These are phyloP conservation scores for Rousettus leschenaultii DNA, from an alignment of 2,113 vertebrate genomes.

Conservation along the genomic window DNA sequence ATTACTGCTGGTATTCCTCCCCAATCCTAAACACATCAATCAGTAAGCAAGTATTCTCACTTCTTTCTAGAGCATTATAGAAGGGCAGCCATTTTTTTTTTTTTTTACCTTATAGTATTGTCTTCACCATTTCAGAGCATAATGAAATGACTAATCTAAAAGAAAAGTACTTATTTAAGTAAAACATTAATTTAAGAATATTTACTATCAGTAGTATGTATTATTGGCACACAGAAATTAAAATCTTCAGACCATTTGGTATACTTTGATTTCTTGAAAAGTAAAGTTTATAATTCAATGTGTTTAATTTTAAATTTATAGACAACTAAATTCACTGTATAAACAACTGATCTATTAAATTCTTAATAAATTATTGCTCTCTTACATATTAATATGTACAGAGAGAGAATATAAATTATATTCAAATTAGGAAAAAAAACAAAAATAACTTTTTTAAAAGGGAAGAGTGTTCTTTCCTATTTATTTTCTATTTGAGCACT, in stretches of 20 bases:
- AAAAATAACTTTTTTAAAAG: background rate
- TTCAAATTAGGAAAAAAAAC: background rate
- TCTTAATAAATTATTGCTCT: background rate
- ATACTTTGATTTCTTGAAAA: background rate
- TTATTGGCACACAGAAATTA: background rate
- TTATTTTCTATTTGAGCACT: conserved; percentile 8
- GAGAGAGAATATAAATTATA: background rate
- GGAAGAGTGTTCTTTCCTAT: background rate
- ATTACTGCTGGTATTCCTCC: background rate
- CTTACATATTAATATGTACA: background rate
- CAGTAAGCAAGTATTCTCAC: background rate
- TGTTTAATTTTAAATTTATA: background rate
- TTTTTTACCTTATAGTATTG: background rate
- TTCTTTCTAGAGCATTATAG: background rate
- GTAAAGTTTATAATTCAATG: background rate
- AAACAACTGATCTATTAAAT: background rate
- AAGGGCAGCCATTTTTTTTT: background rate
- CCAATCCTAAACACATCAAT: background rate
- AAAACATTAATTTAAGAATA: background rate
- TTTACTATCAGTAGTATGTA: background rate
- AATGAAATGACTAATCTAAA: background rate
- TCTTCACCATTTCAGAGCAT: background rate
- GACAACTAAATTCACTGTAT: background rate
- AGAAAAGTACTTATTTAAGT: background rate
- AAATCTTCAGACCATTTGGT: background rate